Percentiles rank a stretch among this genome's conserved stretches.
These are phyloP conservation scores for Microhierax caerulescens DNA, from an alignment of 2,797 vertebrate genomes.

Conservation along the genomic window DNA sequence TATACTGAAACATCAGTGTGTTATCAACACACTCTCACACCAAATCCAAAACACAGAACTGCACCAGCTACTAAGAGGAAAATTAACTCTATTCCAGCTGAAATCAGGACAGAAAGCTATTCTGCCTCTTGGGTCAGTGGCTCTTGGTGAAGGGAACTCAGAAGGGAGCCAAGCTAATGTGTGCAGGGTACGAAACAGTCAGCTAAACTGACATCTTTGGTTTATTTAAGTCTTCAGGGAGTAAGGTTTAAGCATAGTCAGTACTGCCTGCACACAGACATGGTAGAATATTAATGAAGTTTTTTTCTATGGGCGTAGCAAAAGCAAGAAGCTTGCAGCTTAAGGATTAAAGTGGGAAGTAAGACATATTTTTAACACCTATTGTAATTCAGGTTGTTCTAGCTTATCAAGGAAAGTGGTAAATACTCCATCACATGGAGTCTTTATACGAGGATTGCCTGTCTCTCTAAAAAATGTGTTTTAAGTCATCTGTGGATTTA, in stretches of 20 bases:
- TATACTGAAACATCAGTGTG: no score
- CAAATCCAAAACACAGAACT: no score
- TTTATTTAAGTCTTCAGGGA: neutral
- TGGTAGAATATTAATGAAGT: neutral
- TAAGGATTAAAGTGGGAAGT: neutral
- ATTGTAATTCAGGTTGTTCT: neutral
- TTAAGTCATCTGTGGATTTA: neutral
- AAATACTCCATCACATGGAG: neutral
- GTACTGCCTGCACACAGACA: neutral
- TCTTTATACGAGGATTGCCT: neutral
- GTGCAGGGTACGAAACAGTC: neutral
- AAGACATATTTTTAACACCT: neutral
- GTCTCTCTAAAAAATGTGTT: neutral
- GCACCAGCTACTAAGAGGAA: no score
- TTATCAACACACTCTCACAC: no score
- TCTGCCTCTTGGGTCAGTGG: neutral
- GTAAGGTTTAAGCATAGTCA: neutral
- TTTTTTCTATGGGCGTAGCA: neutral
- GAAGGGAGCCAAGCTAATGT: neutral
- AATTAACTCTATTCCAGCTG: no score
- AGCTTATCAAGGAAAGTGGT: neutral
- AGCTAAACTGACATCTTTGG: neutral
- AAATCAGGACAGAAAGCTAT: neutral
- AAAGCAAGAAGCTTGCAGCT: neutral
- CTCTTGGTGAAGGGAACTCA: neutral